Evolutionary conservation across 2,888 invertebrate genomes (phyloP).

Genomic region (Eupithecia centaureata): DNA sequence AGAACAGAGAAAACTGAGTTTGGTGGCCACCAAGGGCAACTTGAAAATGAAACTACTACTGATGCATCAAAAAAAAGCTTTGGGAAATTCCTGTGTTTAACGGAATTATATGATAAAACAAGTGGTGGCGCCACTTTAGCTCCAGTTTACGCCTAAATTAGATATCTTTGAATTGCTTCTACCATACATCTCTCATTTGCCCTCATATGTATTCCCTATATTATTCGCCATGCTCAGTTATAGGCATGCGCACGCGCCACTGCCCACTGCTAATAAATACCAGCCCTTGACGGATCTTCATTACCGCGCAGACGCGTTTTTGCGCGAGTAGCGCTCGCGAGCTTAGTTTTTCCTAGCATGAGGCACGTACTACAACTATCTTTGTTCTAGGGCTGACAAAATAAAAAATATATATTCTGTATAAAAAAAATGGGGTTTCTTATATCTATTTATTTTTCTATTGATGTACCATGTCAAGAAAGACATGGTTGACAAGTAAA

Average conservation of each 20-base stretch:
- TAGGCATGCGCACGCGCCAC: constrained; percentile 65
- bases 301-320: constrained; percentile 75
- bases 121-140: no score
- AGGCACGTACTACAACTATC: constrained; percentile 17
- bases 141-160: no score
- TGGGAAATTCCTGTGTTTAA: no score
- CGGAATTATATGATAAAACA: no score
- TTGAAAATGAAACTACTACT: no score
- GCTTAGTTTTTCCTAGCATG: constrained; percentile 27
- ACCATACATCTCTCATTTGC: no score
- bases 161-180: no score
- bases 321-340: constrained; percentile 38
- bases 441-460: background rate
- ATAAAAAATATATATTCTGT: no score
- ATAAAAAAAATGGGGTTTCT: no score
- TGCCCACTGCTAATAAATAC: constrained; percentile 71
- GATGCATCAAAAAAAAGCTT: no score
- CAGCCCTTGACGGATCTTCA: constrained; percentile 74
- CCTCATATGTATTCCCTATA: background rate
- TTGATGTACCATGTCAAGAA: background rate
- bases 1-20: no score
- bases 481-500: background rate
- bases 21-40: no score
- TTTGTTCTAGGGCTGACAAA: constrained; percentile 19
- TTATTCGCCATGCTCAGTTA: background rate